Percentiles rank a stretch among this genome's conserved stretches.
Evolutionary conservation across 2,888 invertebrate genomes (phyloP).

Genomic region (Brenthis daphne): DNA sequence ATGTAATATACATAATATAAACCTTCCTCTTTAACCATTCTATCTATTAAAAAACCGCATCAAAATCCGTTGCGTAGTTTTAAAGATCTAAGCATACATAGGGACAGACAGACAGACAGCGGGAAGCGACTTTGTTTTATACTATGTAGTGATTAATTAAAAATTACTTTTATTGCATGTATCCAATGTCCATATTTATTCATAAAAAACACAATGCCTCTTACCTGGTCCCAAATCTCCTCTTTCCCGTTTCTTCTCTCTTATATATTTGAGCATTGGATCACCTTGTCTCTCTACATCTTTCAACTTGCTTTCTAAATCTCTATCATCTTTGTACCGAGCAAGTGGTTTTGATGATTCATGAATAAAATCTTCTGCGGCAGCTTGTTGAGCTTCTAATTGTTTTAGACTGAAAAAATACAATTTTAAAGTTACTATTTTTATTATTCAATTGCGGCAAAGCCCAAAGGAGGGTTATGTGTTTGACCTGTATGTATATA

Average conservation of each 20-base stretch:
- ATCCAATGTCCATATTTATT: no score
- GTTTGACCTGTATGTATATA: no score
- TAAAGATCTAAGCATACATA: no score
- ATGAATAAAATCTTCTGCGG: conserved; percentile 87
- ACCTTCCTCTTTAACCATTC: no score
- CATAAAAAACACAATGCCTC: conserved; percentile 40
- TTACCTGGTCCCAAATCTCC: conserved; percentile 79
- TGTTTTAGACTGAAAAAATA: conserved; percentile 86
- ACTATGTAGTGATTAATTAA: no score
- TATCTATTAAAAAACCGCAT: no score
- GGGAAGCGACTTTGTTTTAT: no score
- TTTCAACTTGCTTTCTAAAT: conserved; percentile 90
- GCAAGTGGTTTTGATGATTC: conserved; percentile 96
- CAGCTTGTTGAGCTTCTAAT: conserved; percentile 86
- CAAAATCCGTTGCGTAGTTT: no score
- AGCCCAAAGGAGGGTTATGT: no score
- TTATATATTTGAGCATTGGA: conserved; percentile 95
- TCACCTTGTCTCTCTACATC: conserved; percentile 92
- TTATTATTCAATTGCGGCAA: not conserved
- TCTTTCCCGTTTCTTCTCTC: conserved; percentile 82
- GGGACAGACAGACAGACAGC: no score
- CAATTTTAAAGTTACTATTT: not conserved
- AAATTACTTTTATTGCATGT: no score
- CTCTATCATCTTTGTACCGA: conserved; percentile 92
- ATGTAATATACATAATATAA: no score